Evolutionary conservation across 2,888 invertebrate species (phyloP).

Genomic region (Odontothrips loti): DNA sequence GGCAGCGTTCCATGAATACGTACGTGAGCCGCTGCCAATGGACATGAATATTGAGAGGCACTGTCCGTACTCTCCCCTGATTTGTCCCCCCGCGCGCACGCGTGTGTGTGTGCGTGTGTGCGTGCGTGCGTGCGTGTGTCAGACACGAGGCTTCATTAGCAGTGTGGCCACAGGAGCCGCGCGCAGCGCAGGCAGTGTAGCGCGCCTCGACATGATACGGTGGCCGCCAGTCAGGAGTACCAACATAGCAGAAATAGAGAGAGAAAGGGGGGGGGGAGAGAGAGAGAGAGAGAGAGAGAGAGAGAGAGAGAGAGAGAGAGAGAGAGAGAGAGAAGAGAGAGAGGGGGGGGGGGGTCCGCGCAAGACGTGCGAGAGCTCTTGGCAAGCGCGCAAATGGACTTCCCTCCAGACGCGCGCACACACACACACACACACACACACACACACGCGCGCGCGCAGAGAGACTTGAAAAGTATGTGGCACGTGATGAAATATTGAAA

Average conservation of each 20-base stretch:
- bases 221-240: too few relatives aligned
- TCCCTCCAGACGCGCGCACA: neutral
- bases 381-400: neutral
- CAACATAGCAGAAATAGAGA: neutral
- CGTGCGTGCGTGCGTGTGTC: neutral
- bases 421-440: too few relatives aligned
- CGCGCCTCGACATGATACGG: too few relatives aligned
- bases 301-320: neutral
- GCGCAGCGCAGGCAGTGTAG: too few relatives aligned
- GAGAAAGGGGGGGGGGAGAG: neutral
- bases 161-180: too few relatives aligned
- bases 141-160: neutral
- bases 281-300: neutral
- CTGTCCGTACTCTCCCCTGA: neutral
- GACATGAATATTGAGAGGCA: conserved; percentile 18
- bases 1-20: conserved; percentile 19
- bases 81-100: neutral
- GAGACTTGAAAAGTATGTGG: too few relatives aligned
- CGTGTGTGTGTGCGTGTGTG: neutral
- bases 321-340: too few relatives aligned
- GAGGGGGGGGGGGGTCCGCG: neutral
- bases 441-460: too few relatives aligned
- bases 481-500: too few relatives aligned
- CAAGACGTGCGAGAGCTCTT: neutral
- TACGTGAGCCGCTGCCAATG: neutral